A percentile compares a stretch with the other conserved stretches of the same genome.
phyloP scores from a whole-genome alignment of 2,113 vertebrate genomes.

The Podiceps cristatus region DNA sequence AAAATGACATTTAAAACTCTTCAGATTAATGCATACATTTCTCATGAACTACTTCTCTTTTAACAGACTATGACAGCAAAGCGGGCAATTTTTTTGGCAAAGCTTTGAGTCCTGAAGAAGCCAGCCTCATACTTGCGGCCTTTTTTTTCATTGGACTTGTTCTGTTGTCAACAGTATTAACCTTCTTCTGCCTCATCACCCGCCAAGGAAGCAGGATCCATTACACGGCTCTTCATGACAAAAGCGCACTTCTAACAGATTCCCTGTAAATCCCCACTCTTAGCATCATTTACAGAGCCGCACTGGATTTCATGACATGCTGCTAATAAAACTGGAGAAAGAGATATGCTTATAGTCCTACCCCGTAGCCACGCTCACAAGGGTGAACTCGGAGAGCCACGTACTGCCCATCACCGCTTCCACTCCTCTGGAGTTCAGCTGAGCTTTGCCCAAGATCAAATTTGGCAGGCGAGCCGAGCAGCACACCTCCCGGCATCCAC shows the following conservation, averaged over 20 bases:
- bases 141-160: conserved; percentile 68
- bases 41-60: not conserved
- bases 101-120: conserved; percentile 62
- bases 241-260: conserved; percentile 64
- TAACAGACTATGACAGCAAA: conserved; percentile 50
- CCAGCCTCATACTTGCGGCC: conserved; percentile 59
- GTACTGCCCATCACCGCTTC: not conserved
- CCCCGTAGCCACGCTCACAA: not conserved
- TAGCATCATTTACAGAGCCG: not conserved
- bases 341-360: not conserved
- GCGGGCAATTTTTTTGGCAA: conserved; percentile 65
- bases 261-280: conserved; percentile 34
- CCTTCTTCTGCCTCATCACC: conserved; percentile 26
- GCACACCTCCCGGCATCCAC: not conserved
- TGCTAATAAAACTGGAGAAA: conserved; percentile 1
- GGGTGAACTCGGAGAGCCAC: not conserved
- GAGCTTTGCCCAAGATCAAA: not conserved
- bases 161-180: conserved; percentile 44
- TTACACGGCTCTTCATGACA: conserved; percentile 66
- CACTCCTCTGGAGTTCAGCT: not conserved
- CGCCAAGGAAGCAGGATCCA: conserved; percentile 40
- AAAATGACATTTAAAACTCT: not conserved
- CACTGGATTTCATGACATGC: not conserved
- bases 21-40: not conserved
- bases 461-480: not conserved